These are phyloP conservation scores for Nixonia krombeini DNA, from an alignment of 1,140 invertebrate genomes.

Conservation along the genomic window DNA sequence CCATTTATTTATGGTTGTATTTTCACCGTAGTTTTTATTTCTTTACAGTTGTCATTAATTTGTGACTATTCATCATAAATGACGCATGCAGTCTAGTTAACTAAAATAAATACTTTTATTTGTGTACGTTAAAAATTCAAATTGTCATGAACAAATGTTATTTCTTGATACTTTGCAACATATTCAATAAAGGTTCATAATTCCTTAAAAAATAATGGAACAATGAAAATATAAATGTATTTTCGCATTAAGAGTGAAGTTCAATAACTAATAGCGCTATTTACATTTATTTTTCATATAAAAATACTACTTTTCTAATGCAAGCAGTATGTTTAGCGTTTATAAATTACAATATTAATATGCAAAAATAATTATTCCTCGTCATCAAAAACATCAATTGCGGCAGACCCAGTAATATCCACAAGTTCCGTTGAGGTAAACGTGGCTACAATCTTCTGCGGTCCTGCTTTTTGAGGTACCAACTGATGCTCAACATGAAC, in stretches of 20 bases:
- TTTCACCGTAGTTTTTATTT: constrained; percentile 54
- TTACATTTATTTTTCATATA: no score
- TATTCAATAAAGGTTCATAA: no score
- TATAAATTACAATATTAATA: constrained; percentile 2
- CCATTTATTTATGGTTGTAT: constrained; percentile 45
- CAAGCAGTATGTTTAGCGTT: constrained; percentile 1
- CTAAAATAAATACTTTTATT: no score
- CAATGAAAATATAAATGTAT: no score
- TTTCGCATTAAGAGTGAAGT: no score
- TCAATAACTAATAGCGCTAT: no score
- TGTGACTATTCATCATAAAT: constrained; percentile 16
- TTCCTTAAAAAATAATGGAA: no score
- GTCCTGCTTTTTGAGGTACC: constrained; percentile 70
- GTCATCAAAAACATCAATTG: constrained; percentile 66
- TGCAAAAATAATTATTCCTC: constrained; percentile 36
- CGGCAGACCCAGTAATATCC: constrained; percentile 77
- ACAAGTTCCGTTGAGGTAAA: constrained; percentile 78
- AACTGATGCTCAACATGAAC: constrained; percentile 73
- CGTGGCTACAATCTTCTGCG: constrained; percentile 75
- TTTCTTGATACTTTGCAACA: no score
- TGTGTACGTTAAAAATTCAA: constrained; percentile 8
- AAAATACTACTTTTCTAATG: constrained; percentile 7
- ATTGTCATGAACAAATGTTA: neutral
- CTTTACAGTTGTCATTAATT: constrained; percentile 46
- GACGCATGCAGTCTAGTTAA: neutral